A percentile compares a stretch with the other conserved stretches of the same genome.
phyloP scores from a whole-genome alignment of 2,888 invertebrate genomes.

The Spodoptera littoralis region DNA sequence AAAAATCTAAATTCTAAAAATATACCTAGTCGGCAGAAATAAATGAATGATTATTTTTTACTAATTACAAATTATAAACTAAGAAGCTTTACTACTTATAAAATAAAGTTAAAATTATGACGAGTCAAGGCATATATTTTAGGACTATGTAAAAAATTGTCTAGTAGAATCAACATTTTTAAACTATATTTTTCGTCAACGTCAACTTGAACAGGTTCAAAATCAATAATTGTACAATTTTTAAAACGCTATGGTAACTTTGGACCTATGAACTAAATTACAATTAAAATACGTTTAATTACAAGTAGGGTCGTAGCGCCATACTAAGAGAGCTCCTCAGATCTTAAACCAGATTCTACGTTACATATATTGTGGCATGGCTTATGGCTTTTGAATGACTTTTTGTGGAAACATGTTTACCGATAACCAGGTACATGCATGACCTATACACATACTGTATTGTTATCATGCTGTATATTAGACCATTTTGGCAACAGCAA shows the following conservation, averaged over 20 bases:
- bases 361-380: constrained; percentile 66
- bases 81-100: constrained; percentile 74
- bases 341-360: constrained; percentile 49
- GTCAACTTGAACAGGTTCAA: constrained; percentile 57
- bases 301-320: constrained; percentile 53
- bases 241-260: constrained; percentile 81
- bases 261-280: constrained; percentile 75
- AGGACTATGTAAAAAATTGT: constrained; percentile 51
- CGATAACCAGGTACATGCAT: constrained; percentile 51
- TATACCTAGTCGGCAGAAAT: constrained; percentile 52
- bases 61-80: constrained; percentile 64
- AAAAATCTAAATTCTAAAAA: constrained; percentile 54
- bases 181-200: constrained; percentile 50
- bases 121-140: constrained; percentile 63
- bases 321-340: constrained; percentile 59
- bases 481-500: constrained; percentile 3
- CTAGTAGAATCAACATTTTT: constrained; percentile 56
- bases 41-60: constrained; percentile 55
- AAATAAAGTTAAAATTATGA: constrained; percentile 69
- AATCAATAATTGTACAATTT: constrained; percentile 78
- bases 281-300: constrained; percentile 61
- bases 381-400: constrained; percentile 68
- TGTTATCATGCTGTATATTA: not conserved
- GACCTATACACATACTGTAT: not conserved
- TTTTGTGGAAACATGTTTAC: constrained; percentile 56